Evolutionary conservation across 2,113 vertebrate genomes (phyloP).

Genomic region (Sinosuthora webbiana): DNA sequence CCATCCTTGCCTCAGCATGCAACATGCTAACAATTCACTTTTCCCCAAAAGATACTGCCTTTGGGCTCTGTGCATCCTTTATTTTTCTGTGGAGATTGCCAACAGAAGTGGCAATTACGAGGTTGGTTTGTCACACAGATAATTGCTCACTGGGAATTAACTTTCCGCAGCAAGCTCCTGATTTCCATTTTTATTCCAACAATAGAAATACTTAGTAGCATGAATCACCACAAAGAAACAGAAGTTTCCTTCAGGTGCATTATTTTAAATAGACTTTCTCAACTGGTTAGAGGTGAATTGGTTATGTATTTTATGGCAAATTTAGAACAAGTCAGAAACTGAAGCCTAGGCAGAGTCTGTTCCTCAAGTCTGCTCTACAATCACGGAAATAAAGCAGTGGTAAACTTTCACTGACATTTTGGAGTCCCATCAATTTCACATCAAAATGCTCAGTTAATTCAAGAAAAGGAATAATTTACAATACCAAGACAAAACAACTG

Average conservation of each 20-base stretch:
- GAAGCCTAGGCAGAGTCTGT: neutral
- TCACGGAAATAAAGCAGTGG: neutral
- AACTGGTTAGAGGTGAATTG: neutral
- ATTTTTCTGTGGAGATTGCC: slow-evolving; percentile 23
- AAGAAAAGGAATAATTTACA: neutral
- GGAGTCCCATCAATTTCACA: neutral
- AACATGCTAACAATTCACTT: neutral
- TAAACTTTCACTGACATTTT: neutral
- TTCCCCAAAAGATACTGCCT: neutral
- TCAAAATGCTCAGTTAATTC: neutral
- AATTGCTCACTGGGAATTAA: slow-evolving; percentile 55
- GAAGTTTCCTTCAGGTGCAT: neutral
- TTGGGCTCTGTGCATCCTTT: neutral
- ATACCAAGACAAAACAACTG: neutral
- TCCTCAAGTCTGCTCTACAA: neutral
- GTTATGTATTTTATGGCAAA: neutral
- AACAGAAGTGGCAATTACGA: slow-evolving; percentile 37
- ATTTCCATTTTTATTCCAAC: slow-evolving; percentile 26
- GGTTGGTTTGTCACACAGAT: slow-evolving; percentile 49
- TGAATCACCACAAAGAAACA: neutral
- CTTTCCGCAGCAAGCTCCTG: neutral
- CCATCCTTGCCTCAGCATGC: neutral
- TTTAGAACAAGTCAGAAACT: neutral
- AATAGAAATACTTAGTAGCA: neutral
- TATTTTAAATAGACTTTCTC: neutral